Evolutionary conservation across 2,888 invertebrate genomes (phyloP), one percentile per base, ranked within the genome.

Genomic region (Eilema depressum): DNA sequence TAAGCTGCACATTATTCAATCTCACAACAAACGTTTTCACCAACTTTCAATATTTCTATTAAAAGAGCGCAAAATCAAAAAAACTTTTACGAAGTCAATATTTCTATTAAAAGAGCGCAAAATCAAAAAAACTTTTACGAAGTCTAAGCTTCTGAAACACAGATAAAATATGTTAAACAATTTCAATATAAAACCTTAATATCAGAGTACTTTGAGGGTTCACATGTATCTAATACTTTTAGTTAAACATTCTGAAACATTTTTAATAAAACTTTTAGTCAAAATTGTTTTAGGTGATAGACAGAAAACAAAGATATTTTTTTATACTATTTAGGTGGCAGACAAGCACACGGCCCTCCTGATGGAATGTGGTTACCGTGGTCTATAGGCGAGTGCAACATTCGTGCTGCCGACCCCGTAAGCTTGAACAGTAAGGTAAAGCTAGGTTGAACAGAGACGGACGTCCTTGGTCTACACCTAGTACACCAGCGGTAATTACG

Each of bases 61-160:
- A 14, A 8, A 37, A 37, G 25, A 17, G 23, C 62, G 7, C 25
- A 63, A 63, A 37, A 63, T 63, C 0, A 63, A n/a, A n/a, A n/a
- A n/a, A 63, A 63, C 26, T 63, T 20, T n/a, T n/a, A n/a, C n/a
- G n/a, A n/a, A n/a, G n/a, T 63, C 37, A 33, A 53, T 53, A 53
- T 53, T 53, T n/a, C n/a, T n/a, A n/a, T 37, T 63, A 14, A 8
- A 37, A 37, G 25, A 17, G 23, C 62, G 7, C 25, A 63, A 63
- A 37, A 63, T 63, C 0, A 63, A n/a, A n/a, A n/a, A n/a, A 63
- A 20, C 8, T 41, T 63, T 41, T 41, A 63, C 20, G 20, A 26
- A 26, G 10, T 63, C 3, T 7, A 41, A 25, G 25, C 26, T 41
- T 41, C 41, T 41, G 41, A 41, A 41, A 41, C 41, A 41, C 17